Evolutionary conservation across 1,140 invertebrate genomes (phyloP).

Genomic region (Brevipalpus yothersi): DNA sequence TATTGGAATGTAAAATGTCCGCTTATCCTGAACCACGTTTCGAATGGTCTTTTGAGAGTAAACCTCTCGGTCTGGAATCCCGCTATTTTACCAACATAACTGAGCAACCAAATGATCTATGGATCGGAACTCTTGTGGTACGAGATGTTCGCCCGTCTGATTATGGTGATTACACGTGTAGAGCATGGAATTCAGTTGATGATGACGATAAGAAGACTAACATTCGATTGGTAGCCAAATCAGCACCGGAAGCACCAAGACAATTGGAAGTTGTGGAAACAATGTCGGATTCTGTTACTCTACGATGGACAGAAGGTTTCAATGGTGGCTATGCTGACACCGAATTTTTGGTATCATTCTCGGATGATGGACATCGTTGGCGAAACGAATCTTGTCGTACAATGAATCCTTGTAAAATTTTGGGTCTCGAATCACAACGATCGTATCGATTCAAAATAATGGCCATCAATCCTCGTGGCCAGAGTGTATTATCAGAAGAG

Average conservation of each 20-base stretch:
- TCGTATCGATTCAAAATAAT: constrained; percentile 15
- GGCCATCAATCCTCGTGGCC: constrained; percentile 14
- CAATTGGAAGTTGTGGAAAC: constrained; percentile 26
- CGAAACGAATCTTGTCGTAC: constrained; percentile 36
- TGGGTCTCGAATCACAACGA: constrained; percentile 16
- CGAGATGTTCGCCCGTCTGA: constrained; percentile 42
- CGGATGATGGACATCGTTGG: constrained; percentile 26
- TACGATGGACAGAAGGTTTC: constrained; percentile 63
- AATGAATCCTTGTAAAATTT: constrained; percentile 63
- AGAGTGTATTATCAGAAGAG: constrained; percentile 13
- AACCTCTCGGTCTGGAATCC: constrained; percentile 39
- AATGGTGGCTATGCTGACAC: constrained; percentile 60
- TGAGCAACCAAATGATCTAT: constrained; percentile 48
- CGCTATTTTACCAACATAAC: constrained; percentile 51
- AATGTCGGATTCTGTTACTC: constrained; percentile 38
- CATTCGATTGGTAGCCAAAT: constrained; percentile 31
- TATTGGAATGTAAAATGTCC: constrained; percentile 61
- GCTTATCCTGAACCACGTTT: constrained; percentile 75
- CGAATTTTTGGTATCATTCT: constrained; percentile 41
- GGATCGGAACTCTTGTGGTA: constrained; percentile 48
- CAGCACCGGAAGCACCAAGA: constrained; percentile 47
- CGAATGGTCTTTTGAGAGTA: constrained; percentile 53
- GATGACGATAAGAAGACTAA: constrained; percentile 30
- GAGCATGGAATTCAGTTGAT: constrained; percentile 42
- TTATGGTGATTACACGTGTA: constrained; percentile 70